Evolutionary conservation across 30 jellyfish, hydroid and myxozoan species (phyloP), one percentile per base, ranked within the genome.

Genomic region (Aurelia aurita complex sp. Pacific): DNA sequence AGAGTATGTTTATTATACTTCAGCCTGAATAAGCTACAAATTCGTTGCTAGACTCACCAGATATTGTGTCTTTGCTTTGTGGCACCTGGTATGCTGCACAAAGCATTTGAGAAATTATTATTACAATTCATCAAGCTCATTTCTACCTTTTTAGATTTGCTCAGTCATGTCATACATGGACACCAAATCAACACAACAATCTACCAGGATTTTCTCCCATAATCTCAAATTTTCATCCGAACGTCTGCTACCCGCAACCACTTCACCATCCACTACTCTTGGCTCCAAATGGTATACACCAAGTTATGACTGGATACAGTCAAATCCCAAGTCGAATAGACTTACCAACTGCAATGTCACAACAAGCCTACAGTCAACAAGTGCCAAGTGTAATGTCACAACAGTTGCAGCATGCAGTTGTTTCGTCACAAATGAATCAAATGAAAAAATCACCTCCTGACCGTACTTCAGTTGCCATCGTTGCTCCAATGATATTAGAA

Each of bases 401-500:
- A 70, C 91, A 82, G 73, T 70, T 32, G 67, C 73, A 51, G 57
- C 61, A 8, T 50, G 32, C 14, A 46, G 57, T 7, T 14, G 57
- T 46, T 46, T 9, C 80, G 61, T 17, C 23, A 29, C 64, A 46
- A 14, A 33, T 55, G n/a, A 60, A 65, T 43, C 10, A 73, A 59
- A 3, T 74, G 76, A 73, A 50, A n/a, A 71, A 64, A 35, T 86
- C 74, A 10, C 12, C 71, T 5, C 57, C 66, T 18, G 76, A 35
- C 19, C 80, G 69, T 7, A 19, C 74, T 0, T 82, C 92, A 2
- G 82, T 84, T 11, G 87, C 93, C 40, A 76, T 84, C 33, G 93
- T 84, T 71, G 93, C 93, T 11, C 93, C 93, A 12, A 62, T 84
- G 85, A 57, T 84, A 8, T 53, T 84, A 3, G 93, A 84, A 12